These are phyloP conservation scores for Chymomyza caudatula DNA, from an alignment of 2,888 invertebrate genomes.

Conservation along the genomic window DNA sequence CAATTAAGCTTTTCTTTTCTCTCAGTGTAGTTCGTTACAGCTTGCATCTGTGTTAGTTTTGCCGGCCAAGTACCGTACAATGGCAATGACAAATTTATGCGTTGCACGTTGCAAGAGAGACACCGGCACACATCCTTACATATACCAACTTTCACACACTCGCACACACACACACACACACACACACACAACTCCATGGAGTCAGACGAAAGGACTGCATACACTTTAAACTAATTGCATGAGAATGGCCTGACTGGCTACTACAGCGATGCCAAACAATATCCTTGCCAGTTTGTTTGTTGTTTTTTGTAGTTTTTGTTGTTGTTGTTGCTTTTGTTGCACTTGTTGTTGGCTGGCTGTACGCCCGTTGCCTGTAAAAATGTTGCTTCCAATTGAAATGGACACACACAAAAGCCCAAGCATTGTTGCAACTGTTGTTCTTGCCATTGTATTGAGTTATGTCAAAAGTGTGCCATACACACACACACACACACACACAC, in stretches of 20 bases:
- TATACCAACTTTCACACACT: slow-evolving; percentile 11
- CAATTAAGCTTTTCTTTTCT: neutral
- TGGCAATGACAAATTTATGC: slow-evolving; percentile 43
- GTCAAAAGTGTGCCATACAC: neutral
- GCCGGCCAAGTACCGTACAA: slow-evolving; percentile 34
- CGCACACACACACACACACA: slow-evolving; percentile 5
- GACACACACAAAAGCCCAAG: neutral
- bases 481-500: neutral
- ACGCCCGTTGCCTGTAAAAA: neutral
- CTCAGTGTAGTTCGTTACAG: neutral
- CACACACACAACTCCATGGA: neutral
- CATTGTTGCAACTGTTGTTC: neutral
- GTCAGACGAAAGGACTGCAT: neutral
- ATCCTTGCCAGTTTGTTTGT: neutral
- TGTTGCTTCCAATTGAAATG: slow-evolving; percentile 6
- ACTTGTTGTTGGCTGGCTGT: neutral
- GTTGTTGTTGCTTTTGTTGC: neutral
- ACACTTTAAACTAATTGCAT: slow-evolving; percentile 8
- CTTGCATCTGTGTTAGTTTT: neutral
- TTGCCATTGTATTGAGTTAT: slow-evolving; percentile 2
- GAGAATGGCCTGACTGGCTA: neutral
- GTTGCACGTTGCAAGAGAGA: slow-evolving; percentile 27
- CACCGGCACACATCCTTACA: slow-evolving; percentile 21
- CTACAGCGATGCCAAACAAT: neutral
- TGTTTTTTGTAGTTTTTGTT: neutral